phyloP scores from a whole-genome alignment of 2,797 vertebrate genomes.

The Adrianichthys oophorus region DNA sequence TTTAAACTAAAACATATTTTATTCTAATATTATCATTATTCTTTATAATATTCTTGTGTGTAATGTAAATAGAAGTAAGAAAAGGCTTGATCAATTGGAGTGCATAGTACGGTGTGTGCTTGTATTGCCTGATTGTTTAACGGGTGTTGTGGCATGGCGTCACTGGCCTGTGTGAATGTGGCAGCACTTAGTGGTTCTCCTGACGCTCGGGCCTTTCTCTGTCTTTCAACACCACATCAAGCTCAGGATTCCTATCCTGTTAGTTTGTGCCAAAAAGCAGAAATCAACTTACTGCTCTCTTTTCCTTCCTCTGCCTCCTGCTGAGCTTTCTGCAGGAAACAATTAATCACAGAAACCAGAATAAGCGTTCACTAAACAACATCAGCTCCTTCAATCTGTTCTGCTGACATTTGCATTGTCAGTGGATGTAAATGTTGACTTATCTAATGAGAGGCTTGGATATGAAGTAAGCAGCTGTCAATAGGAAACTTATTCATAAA shows the following conservation, averaged over 20 bases:
- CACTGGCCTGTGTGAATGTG: constrained; percentile 68
- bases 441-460: constrained; percentile 35
- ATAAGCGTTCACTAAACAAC: constrained; percentile 65
- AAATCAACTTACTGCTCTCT: constrained; percentile 51
- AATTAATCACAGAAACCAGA: constrained; percentile 58
- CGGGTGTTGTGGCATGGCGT: constrained; percentile 65
- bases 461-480: too few species aligned
- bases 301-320: constrained; percentile 38
- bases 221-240: constrained; percentile 70
- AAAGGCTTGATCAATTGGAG: too few species aligned
- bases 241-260: constrained; percentile 69
- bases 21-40: too few species aligned
- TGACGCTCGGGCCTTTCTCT: constrained; percentile 65
- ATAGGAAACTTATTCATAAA: too few species aligned
- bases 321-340: constrained; percentile 54
- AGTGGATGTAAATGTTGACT: constrained; percentile 39
- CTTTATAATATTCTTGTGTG: too few species aligned
- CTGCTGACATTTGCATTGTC: constrained; percentile 15
- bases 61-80: too few species aligned
- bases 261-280: constrained; percentile 52
- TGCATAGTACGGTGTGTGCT: neutral
- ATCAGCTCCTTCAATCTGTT: constrained; percentile 47
- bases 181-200: constrained; percentile 76
- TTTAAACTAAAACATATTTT: too few species aligned
- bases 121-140: constrained; percentile 47